Evolutionary conservation across 2,113 vertebrate species (phyloP).

Genomic region (Rana temporaria): DNA sequence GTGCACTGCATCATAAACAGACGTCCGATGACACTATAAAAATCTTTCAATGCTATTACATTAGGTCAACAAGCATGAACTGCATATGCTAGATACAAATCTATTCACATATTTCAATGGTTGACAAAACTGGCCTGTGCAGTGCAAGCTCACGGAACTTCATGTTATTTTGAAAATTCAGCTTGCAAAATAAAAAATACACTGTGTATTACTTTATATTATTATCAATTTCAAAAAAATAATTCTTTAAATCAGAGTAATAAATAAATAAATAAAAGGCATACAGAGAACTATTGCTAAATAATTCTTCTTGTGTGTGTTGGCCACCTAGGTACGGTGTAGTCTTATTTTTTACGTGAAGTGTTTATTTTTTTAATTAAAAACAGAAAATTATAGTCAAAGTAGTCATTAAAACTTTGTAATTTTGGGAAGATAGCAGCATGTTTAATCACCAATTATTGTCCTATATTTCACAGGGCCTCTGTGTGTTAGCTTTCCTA

Average conservation of each 20-base stretch:
- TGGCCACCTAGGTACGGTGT: conserved; percentile 40
- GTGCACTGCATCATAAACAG: neutral
- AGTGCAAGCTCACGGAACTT: too few species aligned
- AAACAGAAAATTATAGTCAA: conserved; percentile 53
- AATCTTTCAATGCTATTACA: neutral
- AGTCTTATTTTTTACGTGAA: neutral
- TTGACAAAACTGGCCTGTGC: too few species aligned
- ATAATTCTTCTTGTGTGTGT: neutral
- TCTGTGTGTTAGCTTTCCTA: too few species aligned
- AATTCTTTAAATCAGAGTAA: neutral
- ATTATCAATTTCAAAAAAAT: neutral
- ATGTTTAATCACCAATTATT: too few species aligned
- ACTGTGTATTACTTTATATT: neutral
- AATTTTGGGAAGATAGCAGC: too few species aligned
- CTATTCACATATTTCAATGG: too few species aligned
- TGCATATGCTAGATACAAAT: neutral
- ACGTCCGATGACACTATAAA: neutral
- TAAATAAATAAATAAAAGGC: conserved; percentile 13
- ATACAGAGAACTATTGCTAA: conserved; percentile 4
- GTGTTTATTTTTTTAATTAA: neutral
- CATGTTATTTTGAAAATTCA: too few species aligned
- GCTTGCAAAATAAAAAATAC: neutral
- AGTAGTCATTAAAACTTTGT: neutral
- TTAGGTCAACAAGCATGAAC: neutral
- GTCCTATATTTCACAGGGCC: too few species aligned